These are phyloP conservation scores for Andrena cerasifolii DNA, from an alignment of 1,140 invertebrate genomes.

Conservation along the genomic window DNA sequence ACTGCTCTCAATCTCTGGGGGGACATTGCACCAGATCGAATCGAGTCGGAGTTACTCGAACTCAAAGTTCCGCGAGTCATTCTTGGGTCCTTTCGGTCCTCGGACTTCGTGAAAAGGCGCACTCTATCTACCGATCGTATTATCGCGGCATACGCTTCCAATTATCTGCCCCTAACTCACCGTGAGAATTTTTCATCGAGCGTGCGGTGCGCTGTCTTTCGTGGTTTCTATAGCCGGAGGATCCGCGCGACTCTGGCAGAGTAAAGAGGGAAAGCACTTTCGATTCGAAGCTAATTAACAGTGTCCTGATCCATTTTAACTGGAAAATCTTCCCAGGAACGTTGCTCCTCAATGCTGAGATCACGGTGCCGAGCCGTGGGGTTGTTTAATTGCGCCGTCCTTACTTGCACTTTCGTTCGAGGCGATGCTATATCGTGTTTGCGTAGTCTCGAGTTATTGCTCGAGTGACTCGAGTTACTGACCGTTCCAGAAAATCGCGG, in stretches of 20 bases:
- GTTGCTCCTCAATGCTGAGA: constrained; percentile 11
- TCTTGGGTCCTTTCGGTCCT: constrained; percentile 4
- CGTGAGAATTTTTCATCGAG: constrained; percentile 68
- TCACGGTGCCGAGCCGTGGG: not conserved
- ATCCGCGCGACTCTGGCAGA: not conserved
- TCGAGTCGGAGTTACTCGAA: constrained; percentile 28
- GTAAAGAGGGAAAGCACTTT: constrained; percentile 29
- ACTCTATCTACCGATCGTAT: constrained; percentile 65
- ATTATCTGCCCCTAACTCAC: constrained; percentile 66
- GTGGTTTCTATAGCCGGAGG: constrained; percentile 2
- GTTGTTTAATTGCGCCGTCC: constrained; percentile 40
- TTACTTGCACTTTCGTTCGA: constrained; percentile 35
- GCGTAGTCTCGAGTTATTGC: constrained; percentile 43
- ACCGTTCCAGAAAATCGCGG: constrained; percentile 35
- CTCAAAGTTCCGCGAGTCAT: constrained; percentile 51
- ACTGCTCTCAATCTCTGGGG: constrained; percentile 8
- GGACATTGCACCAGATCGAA: constrained; percentile 48
- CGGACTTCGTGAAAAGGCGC: constrained; percentile 27
- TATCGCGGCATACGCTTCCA: constrained; percentile 68
- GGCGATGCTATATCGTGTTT: constrained; percentile 19
- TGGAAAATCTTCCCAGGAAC: constrained; percentile 36
- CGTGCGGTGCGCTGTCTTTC: constrained; percentile 24
- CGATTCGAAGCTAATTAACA: constrained; percentile 43
- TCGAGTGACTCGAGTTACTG: constrained; percentile 9
- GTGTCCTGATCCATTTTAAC: constrained; percentile 30